phyloP scores from a whole-genome alignment of 2,113 vertebrate genomes.

The Porphyrio hochstetteri region DNA sequence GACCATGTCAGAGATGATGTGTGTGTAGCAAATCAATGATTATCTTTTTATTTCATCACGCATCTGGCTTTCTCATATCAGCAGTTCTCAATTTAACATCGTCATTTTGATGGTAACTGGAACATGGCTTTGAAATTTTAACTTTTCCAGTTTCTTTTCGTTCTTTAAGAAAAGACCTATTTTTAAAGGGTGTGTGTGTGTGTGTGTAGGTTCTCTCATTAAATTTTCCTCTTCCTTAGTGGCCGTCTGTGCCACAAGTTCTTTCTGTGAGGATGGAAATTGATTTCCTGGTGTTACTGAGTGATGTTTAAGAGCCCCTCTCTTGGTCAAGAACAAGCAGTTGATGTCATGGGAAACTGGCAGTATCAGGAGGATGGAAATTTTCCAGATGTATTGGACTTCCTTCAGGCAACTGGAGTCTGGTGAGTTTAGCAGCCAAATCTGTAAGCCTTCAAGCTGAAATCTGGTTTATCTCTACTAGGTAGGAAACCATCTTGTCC shows the following conservation, averaged over 20 bases:
- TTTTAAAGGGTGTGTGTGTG: not conserved
- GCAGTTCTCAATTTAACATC: not conserved
- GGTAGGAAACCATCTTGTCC: not conserved
- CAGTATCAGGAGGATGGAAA: not conserved
- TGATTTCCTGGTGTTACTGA: not conserved
- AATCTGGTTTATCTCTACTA: not conserved
- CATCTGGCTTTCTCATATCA: not conserved
- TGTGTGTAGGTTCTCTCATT: not conserved
- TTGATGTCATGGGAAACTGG: not conserved
- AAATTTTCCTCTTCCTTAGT: not conserved
- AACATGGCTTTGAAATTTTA: not conserved
- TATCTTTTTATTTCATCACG: not conserved
- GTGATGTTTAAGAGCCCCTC: not conserved
- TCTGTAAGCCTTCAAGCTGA: not conserved
- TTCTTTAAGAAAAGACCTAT: rapidly evolving
- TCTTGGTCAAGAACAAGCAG: not conserved
- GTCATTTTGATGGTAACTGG: not conserved
- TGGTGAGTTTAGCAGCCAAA: not conserved
- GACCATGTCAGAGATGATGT: not conserved
- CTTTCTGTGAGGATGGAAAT: not conserved
- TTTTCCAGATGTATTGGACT: not conserved
- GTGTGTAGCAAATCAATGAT: not conserved
- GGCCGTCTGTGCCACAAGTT: not conserved
- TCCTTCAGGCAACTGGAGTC: not conserved
- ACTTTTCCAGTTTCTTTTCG: not conserved